A percentile compares a stretch with the other conserved stretches of the same genome.
Evolutionary conservation across 2,113 vertebrate genomes (phyloP).

Genomic region (Parus major): DNA sequence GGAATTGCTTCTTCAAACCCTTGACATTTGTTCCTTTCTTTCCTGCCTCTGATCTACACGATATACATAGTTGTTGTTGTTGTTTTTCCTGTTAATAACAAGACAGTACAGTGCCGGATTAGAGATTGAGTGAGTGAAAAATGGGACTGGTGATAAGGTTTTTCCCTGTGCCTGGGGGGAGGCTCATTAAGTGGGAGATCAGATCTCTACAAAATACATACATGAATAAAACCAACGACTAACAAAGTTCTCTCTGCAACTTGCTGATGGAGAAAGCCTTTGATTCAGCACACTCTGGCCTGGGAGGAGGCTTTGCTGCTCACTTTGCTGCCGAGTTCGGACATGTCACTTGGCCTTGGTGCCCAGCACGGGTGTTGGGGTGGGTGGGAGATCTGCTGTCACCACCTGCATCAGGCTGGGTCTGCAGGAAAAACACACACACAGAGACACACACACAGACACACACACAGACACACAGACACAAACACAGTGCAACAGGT

Average conservation of each 20-base stretch:
- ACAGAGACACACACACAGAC: too few relatives aligned
- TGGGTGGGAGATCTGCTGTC: not conserved
- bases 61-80: slow-evolving; percentile 41
- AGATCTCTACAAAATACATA: slow-evolving; percentile 27
- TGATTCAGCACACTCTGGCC: slow-evolving; percentile 47
- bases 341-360: slow-evolving; percentile 47
- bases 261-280: slow-evolving; percentile 66
- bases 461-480: too few relatives aligned
- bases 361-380: not conserved
- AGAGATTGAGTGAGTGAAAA: slow-evolving; percentile 26
- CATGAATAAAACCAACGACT: slow-evolving; percentile 58
- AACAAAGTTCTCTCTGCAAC: slow-evolving; percentile 74
- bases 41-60: slow-evolving; percentile 51
- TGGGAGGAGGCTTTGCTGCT: not conserved
- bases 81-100: slow-evolving; percentile 50
- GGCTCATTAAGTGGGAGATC: slow-evolving; percentile 55
- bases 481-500: not conserved
- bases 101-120: slow-evolving; percentile 4
- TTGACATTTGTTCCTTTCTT: slow-evolving; percentile 61
- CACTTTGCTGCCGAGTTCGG: not conserved
- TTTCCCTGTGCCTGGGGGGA: slow-evolving; percentile 5
- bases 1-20: slow-evolving; percentile 57
- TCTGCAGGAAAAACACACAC: not conserved
- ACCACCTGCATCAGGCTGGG: slow-evolving; percentile 46
- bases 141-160: slow-evolving; percentile 8